These are phyloP conservation scores for Cosmorhoe ocellata DNA, from an alignment of 2,888 invertebrate genomes.

Conservation along the genomic window DNA sequence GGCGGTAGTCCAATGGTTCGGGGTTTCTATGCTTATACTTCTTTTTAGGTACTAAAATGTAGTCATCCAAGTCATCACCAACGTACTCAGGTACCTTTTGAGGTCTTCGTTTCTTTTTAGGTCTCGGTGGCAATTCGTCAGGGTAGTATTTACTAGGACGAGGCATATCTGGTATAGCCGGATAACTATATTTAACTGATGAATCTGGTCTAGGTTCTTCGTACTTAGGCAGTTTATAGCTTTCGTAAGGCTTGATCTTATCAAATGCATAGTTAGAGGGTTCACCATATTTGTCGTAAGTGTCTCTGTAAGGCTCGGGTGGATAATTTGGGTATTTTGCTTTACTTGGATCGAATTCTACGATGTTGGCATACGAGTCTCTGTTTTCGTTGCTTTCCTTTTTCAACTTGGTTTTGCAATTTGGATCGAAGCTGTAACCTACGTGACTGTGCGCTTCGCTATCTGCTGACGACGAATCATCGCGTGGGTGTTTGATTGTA, in stretches of 20 bases:
- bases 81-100: constrained; percentile 55
- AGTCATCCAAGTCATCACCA: constrained; percentile 64
- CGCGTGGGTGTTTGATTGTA: constrained; percentile 66
- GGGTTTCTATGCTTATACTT: constrained; percentile 62
- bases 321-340: constrained; percentile 53
- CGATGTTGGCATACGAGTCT: constrained; percentile 51
- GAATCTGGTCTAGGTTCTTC: constrained; percentile 53
- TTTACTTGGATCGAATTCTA: constrained; percentile 56
- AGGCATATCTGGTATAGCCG: constrained; percentile 54
- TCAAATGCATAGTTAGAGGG: constrained; percentile 59
- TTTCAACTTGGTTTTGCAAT: constrained; percentile 69
- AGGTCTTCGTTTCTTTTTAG: constrained; percentile 65
- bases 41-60: constrained; percentile 70
- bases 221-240: constrained; percentile 54
- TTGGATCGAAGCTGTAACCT: constrained; percentile 63
- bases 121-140: constrained; percentile 58
- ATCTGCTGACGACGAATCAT: constrained; percentile 50
- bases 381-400: constrained; percentile 50
- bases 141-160: constrained; percentile 54
- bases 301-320: constrained; percentile 53
- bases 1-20: constrained; percentile 57
- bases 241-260: constrained; percentile 56
- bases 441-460: constrained; percentile 62
- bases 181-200: constrained; percentile 49
- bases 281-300: constrained; percentile 62